A percentile compares a stretch with the other conserved stretches of the same genome.
Conservation (phyloP, 2,797 vertebrate genomes). For the Gymnothorax javanicus region DNA sequence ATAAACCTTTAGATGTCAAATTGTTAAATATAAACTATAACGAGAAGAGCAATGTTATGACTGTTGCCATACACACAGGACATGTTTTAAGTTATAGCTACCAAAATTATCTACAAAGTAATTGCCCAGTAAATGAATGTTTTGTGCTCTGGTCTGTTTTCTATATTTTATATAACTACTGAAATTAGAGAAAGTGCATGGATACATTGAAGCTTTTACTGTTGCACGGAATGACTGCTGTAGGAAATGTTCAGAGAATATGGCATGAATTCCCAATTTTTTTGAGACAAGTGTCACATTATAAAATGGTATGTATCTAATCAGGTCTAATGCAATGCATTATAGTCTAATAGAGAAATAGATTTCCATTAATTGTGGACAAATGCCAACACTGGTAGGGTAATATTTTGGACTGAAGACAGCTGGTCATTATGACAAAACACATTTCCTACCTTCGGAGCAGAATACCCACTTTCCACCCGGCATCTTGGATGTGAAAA, state of each 20-base stretch:
- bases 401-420: background rate
- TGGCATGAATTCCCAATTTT: background rate
- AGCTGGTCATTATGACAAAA: no score
- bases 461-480: no score
- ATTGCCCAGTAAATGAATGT: constrained; percentile 20
- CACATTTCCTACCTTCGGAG: no score
- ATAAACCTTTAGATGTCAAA: background rate
- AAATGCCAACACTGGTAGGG: background rate
- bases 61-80: constrained; percentile 20
- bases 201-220: background rate
- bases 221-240: background rate
- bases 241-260: background rate
- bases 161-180: background rate
- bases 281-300: background rate
- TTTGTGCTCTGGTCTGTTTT: constrained; percentile 15
- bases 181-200: constrained; percentile 8
- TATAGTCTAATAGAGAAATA: background rate
- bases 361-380: no score
- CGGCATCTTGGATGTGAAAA: no score
- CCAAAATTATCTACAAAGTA: constrained; percentile 16
- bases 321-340: background rate
- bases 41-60: constrained; percentile 22
- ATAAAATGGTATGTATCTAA: background rate
- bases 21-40: background rate
- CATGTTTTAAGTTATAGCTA: constrained; percentile 13